These are phyloP conservation scores for Oophaga sylvatica DNA, from an alignment of 2,797 vertebrate genomes.

Conservation along the genomic window DNA sequence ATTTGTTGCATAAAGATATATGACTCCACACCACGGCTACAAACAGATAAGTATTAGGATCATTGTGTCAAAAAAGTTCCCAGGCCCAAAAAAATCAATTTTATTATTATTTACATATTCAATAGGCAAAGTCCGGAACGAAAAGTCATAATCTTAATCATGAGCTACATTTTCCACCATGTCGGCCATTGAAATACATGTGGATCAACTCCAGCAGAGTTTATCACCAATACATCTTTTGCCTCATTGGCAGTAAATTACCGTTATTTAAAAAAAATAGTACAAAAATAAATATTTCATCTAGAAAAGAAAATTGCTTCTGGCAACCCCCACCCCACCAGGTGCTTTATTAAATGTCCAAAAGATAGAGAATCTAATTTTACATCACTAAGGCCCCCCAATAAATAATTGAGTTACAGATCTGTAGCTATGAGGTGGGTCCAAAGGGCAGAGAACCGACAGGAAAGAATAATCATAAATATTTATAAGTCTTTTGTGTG, in stretches of 20 bases:
- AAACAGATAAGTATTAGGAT: neutral
- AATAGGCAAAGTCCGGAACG: neutral
- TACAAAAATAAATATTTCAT: constrained; percentile 27
- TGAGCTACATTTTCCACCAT: neutral
- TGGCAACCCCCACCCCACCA: neutral
- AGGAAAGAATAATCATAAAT: constrained; percentile 44
- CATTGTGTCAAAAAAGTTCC: neutral
- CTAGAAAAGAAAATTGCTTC: neutral
- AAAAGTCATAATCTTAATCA: neutral
- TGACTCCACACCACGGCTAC: neutral
- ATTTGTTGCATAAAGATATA: neutral
- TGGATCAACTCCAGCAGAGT: neutral
- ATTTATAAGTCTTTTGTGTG: constrained; percentile 44
- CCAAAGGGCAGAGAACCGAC: constrained; percentile 26
- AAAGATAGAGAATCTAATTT: constrained; percentile 20
- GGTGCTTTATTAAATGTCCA: neutral
- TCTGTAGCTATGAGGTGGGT: constrained; percentile 19
- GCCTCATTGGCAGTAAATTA: neutral
- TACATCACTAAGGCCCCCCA: constrained; percentile 33
- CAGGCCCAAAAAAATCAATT: neutral
- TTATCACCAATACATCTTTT: constrained; percentile 28
- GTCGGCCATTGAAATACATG: neutral
- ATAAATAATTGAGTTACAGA: constrained; percentile 39
- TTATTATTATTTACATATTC: neutral
- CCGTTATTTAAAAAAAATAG: constrained; percentile 5